Evolutionary conservation across 2,888 invertebrate species (phyloP).

Genomic region (Bembecia ichneumoniformis): DNA sequence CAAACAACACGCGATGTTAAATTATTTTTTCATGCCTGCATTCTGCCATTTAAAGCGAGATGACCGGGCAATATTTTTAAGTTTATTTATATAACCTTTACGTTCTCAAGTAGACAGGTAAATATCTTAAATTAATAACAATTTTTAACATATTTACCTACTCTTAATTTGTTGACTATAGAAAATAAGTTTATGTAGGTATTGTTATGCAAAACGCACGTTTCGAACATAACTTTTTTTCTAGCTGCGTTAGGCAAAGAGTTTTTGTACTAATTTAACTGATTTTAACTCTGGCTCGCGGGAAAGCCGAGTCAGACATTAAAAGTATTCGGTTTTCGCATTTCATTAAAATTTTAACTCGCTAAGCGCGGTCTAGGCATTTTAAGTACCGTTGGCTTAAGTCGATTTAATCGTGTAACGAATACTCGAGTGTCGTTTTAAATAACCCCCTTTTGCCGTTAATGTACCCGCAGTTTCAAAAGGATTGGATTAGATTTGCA

Average conservation of each 20-base stretch:
- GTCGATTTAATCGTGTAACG: conserved; percentile 44
- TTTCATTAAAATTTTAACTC: conserved; percentile 51
- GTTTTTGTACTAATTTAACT: conserved; percentile 21
- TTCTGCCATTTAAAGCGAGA: too few relatives aligned
- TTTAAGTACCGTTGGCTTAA: conserved; percentile 35
- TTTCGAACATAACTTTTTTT: background rate
- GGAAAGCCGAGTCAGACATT: conserved; percentile 30
- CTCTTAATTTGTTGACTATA: too few relatives aligned
- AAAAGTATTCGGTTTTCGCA: conserved; percentile 49
- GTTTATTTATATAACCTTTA: too few relatives aligned
- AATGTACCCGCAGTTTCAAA: conserved; percentile 17
- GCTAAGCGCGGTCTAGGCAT: conserved; percentile 40
- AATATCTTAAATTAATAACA: too few relatives aligned
- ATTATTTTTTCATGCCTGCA: too few relatives aligned
- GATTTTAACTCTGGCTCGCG: conserved; percentile 23
- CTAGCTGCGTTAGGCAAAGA: background rate
- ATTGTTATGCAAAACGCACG: background rate
- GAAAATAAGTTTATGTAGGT: too few relatives aligned
- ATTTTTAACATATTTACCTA: too few relatives aligned
- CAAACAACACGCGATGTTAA: too few relatives aligned
- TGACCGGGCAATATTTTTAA: too few relatives aligned
- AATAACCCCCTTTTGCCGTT: conserved; percentile 19
- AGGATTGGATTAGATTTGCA: background rate
- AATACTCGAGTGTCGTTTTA: conserved; percentile 34
- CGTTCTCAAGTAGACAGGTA: too few relatives aligned